Evolutionary conservation across 2,888 invertebrate species (phyloP).

Genomic region (Netelia inedita): DNA sequence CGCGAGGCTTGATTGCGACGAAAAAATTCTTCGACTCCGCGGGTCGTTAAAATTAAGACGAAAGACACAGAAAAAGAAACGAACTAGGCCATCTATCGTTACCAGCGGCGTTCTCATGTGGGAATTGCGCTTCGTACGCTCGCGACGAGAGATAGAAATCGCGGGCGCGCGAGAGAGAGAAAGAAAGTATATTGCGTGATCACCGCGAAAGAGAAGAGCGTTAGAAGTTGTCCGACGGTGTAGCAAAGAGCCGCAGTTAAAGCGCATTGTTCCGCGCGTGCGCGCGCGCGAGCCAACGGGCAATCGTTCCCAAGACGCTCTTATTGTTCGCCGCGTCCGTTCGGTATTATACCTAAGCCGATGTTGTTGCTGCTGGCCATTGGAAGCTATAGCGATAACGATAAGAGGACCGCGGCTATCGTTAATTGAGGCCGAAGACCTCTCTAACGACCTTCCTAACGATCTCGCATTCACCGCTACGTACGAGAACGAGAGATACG

Average conservation of each 20-base stretch:
- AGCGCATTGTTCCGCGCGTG: conserved; percentile 69
- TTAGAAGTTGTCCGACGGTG: conserved; percentile 65
- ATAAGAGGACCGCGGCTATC: conserved; percentile 62
- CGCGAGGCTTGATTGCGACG: conserved; percentile 67
- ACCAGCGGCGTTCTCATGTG: conserved; percentile 36
- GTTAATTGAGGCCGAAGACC: conserved; percentile 69
- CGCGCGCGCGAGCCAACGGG: conserved; percentile 58
- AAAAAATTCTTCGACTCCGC: conserved; percentile 55
- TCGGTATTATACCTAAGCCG: conserved; percentile 7
- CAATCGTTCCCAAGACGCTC: conserved; percentile 60
- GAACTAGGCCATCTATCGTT: conserved; percentile 54
- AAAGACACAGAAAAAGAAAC: conserved; percentile 35
- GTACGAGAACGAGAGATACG: conserved; percentile 32
- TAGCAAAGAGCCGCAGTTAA: conserved; percentile 55
- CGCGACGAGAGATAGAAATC: not conserved
- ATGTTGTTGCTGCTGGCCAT: conserved; percentile 31
- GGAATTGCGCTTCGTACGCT: conserved; percentile 28
- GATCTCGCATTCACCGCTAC: conserved; percentile 63
- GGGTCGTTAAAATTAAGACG: conserved; percentile 45
- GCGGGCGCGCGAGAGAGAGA: not conserved
- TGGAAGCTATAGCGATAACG: conserved; percentile 61
- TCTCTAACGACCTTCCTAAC: conserved; percentile 70
- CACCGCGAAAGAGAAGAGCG: conserved; percentile 54
- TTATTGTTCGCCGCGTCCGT: conserved; percentile 57
- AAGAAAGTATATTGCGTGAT: conserved; percentile 25